Evolutionary conservation across 2,797 vertebrate species (phyloP), one percentile per base, ranked within the genome.

Genomic region (Chrosomus eos): DNA sequence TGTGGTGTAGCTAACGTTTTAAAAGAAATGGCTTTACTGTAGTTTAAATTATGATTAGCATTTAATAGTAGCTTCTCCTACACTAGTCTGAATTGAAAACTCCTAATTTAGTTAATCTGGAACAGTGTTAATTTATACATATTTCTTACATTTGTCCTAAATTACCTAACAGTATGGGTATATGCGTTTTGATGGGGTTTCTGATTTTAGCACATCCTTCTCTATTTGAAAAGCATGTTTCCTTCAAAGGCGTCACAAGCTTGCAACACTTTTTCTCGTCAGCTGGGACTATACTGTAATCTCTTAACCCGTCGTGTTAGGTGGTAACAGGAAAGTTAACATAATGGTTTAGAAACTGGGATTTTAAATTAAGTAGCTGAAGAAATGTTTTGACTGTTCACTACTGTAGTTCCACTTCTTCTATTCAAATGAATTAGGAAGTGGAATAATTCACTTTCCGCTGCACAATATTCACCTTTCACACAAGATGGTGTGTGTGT

Each of bases 141-240:
- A 40, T 5, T 48, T 78, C 0, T 9, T 64, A 62, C 4, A 19
- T 45, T 33, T 80, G 28, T 36, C 28, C 14, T n/a, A 48, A 79
- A 79, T 43, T 0, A 2, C 14, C 13, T 13, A 18, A 21, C 43
- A 33, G 43, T n/a, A 18, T 58, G 21, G 58, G 38, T 75, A 14
- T 48, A 13, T 74, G 71, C 9, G 19, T 66, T 80, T 51, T 68
- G 14, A 11, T 80, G 43, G 26, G 51, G 64, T n/a, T n/a, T 79
- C 76, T 31, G 10, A 48, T 45, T 14, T 51, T 36, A 6, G 26
- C 19, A 80, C 18, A 4, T 48, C 38, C 4, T 7, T 18, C n/a
- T 45, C 7, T 26, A 14, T 38, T 76, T 9, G 38, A 43, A 31
- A 62, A 16, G 36, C 28, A 11, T 26, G 64, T 38, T 70, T 38